phyloP scores from a whole-genome alignment of 2,113 vertebrate genomes.

The Anguilla japonica region DNA sequence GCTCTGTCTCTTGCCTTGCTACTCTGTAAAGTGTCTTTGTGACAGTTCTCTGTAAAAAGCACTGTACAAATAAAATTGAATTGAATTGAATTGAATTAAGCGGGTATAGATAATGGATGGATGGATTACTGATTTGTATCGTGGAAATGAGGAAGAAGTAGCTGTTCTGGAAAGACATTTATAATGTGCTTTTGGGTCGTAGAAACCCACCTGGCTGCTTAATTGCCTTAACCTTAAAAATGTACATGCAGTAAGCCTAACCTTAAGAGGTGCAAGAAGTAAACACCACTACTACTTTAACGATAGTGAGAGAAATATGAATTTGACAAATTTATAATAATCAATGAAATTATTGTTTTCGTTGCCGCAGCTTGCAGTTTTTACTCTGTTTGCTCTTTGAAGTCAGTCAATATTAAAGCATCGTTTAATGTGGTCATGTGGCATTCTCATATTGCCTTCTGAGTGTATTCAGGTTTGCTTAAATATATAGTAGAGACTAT shows the following conservation, averaged over 20 bases:
- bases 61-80: too few relatives aligned
- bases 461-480: constrained; percentile 64
- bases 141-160: too few relatives aligned
- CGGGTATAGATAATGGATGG: too few relatives aligned
- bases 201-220: constrained; percentile 17
- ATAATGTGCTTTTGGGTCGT: too few relatives aligned
- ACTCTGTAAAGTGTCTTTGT: too few relatives aligned
- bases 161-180: too few relatives aligned
- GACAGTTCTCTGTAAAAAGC: too few relatives aligned
- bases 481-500: constrained; percentile 72
- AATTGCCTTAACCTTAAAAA: constrained; percentile 50
- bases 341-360: constrained; percentile 73
- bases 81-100: too few relatives aligned
- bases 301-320: constrained; percentile 53
- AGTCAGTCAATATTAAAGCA: constrained; percentile 68
- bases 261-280: constrained; percentile 49
- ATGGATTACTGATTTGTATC: too few relatives aligned
- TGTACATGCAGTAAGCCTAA: constrained; percentile 53
- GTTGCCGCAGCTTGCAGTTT: constrained; percentile 55
- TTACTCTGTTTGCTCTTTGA: constrained; percentile 66
- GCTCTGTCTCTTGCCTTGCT: too few relatives aligned
- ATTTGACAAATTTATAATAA: constrained; percentile 70
- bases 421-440: constrained; percentile 74
- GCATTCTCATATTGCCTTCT: constrained; percentile 62
- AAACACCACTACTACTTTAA: constrained; percentile 49